These are phyloP conservation scores for Disparrhopalites patrizii DNA, from an alignment of 2,888 invertebrate genomes.

Conservation along the genomic window DNA sequence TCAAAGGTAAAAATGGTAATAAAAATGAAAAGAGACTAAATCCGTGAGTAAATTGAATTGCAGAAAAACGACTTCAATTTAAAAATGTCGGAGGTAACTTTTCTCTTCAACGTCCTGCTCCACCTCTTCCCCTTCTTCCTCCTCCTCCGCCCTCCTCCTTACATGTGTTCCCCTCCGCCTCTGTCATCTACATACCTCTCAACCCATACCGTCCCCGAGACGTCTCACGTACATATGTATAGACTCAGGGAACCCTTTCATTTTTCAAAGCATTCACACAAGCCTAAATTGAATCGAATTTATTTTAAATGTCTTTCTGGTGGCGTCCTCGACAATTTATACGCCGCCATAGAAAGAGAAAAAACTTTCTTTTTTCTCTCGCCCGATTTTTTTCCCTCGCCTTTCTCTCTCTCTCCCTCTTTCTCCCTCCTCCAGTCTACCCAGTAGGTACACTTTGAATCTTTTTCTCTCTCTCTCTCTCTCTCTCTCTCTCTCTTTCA, in stretches of 20 bases:
- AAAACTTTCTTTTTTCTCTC: conserved; percentile 11
- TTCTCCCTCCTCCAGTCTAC: no score
- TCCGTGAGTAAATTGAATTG: conserved; percentile 49
- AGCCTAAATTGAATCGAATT: conserved; percentile 48
- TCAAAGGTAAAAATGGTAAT: conserved; percentile 49
- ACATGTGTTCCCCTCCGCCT: no score
- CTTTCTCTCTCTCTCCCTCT: neutral
- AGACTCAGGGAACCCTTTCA: no score
- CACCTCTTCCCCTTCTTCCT: no score
- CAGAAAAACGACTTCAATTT: conserved; percentile 50
- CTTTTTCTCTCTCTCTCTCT: neutral
- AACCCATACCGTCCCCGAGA: no score
- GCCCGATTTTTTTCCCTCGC: neutral
- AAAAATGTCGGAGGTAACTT: conserved; percentile 43
- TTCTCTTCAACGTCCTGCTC: conserved; percentile 21
- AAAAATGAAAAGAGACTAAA: conserved; percentile 49
- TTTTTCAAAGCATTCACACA: conserved; percentile 28
- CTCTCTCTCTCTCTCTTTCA: neutral
- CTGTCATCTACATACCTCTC: no score
- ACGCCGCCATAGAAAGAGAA: conserved; percentile 12
- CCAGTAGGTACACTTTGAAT: no score
- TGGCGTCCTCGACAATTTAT: conserved; percentile 37
- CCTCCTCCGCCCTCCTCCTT: no score
- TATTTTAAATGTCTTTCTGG: conserved; percentile 47
- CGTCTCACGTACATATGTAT: no score